Base-by-base conservation (phyloP, 2,113 vertebrate genomes). In the Bagarius yarrelli region DNA sequence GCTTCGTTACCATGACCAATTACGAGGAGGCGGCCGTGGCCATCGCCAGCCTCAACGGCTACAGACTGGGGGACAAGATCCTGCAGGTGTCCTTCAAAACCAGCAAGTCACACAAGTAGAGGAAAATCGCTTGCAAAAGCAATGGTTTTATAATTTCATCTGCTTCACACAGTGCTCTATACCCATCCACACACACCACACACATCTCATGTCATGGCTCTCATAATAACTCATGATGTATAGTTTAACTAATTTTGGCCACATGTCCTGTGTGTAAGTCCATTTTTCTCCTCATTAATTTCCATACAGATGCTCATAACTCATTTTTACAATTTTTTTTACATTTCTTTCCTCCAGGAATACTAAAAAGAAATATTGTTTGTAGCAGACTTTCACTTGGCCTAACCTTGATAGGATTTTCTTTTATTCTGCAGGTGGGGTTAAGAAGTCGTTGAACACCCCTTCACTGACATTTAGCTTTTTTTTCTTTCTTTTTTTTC, bases 21-120 rank as follows among this genome's bases (percentile, higher is more conserved):
- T 99, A 99, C 94, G 97, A 99, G 94, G 97, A 99, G 93, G 97
- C 97, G 34, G 96, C 97, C 84, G 97, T 99, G 96, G 97, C 97
- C 91, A 99, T 99, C 89, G 96, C 96, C 85, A 99, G 97, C 90
- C 95, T 99, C 89, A 98, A 98, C 61, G 97, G 96, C 90, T 98
- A 98, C 92, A 96, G 96, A 90, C 94, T 99, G 69, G 97, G 97
- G 91, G 97, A 99, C 95, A 99, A 98, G 92, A 96, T 98, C 87
- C 94, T 99, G 89, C 97, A 99, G 94, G 97, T 98, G 94, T 98
- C 97, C 92, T 99, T 99, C 92, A 99, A 99, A 94, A 99, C 97
- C 90, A 99, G 94, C 95, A 99, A 99, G 93, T 95, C 96, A 88
- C 97, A 99, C 95, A 99, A 98, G 94, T 98, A 98, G 88, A 90